phyloP scores from a whole-genome alignment of 92 coral and sea anemone species.

The Chrysogorgia sp. region DNA sequence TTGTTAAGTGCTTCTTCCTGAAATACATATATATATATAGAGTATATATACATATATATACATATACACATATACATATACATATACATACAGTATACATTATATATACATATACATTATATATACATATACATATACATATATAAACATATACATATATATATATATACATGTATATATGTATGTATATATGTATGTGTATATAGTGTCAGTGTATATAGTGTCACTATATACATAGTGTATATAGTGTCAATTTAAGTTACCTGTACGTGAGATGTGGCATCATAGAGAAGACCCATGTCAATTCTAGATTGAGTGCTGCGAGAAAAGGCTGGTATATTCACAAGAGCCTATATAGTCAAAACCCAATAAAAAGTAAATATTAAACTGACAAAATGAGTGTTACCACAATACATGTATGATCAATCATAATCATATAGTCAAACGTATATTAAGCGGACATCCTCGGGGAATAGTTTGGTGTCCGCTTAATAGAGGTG shows the following conservation, averaged over 20 bases:
- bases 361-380: not conserved
- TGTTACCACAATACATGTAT: no score
- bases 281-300: not conserved
- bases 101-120: no score
- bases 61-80: no score
- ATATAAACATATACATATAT: no score
- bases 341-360: not conserved
- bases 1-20: not conserved
- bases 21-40: not conserved
- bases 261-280: conserved; percentile 8
- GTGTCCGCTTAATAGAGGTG: no score
- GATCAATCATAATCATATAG: no score
- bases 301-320: not conserved
- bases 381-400: not conserved
- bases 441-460: no score
- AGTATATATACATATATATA: no score
- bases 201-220: not conserved
- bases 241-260: not conserved
- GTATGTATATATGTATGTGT: not conserved
- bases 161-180: not conserved
- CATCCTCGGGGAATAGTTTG: no score
- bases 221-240: not conserved
- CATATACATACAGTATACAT: no score
- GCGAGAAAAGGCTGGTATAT: conserved; percentile 10
- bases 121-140: not conserved